These are phyloP conservation scores for Orchestes rusci DNA, from an alignment of 2,888 invertebrate genomes.

Conservation along the genomic window DNA sequence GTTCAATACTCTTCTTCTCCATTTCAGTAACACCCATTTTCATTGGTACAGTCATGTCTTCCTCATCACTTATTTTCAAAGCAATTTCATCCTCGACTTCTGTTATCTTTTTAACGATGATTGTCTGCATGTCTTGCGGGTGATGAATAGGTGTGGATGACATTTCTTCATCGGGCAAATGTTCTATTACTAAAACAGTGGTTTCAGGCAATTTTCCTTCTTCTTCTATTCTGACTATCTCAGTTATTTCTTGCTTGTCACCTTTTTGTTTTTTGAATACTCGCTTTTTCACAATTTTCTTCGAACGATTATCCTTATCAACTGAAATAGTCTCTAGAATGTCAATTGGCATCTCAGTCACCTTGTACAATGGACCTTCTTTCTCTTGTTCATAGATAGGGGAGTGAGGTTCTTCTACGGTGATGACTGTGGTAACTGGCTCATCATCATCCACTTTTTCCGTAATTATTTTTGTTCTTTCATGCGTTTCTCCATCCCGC, in stretches of 20 bases:
- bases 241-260: conserved; percentile 37
- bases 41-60: conserved; percentile 39
- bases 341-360: conserved; percentile 34
- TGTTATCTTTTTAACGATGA: no score
- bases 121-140: no score
- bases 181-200: not conserved
- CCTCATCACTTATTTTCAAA: conserved; percentile 37
- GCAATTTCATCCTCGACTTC: no score
- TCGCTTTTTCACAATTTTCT: conserved; percentile 36
- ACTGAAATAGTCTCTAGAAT: conserved; percentile 38
- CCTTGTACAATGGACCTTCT: conserved; percentile 26
- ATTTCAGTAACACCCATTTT: conserved; percentile 51
- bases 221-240: conserved; percentile 44
- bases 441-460: conserved; percentile 38
- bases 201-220: conserved; percentile 41
- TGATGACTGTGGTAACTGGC: conserved; percentile 38
- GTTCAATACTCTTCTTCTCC: conserved; percentile 52
- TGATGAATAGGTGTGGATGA: no score
- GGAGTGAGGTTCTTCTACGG: conserved; percentile 33
- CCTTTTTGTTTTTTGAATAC: conserved; percentile 37
- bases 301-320: conserved; percentile 37
- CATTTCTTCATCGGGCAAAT: not conserved
- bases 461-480: conserved; percentile 32
- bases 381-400: conserved; percentile 33
- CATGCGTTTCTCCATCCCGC: conserved; percentile 35